Evolutionary conservation across 2,113 vertebrate species (phyloP).

Genomic region (Lates calcarifer): DNA sequence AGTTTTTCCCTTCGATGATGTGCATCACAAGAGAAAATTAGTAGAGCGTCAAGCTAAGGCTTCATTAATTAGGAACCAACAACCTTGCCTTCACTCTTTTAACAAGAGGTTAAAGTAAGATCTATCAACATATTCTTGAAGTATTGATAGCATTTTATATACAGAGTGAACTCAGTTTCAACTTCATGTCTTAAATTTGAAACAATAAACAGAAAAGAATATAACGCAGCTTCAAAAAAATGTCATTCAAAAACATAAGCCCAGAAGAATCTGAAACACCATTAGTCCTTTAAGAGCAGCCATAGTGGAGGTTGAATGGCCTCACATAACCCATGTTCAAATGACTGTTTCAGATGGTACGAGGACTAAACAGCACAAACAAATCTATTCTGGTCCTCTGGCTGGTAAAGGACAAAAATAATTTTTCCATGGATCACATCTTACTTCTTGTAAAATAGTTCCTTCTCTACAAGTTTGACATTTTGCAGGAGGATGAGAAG

Average conservation of each 20-base stretch:
- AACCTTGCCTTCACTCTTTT: too few relatives aligned
- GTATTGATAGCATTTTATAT: too few relatives aligned
- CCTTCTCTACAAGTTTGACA: background rate
- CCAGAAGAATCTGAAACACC: background rate
- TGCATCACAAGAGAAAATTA: too few relatives aligned
- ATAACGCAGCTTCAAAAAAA: background rate
- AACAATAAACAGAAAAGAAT: too few relatives aligned
- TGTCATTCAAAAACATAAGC: background rate
- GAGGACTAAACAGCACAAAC: background rate
- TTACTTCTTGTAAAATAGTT: background rate
- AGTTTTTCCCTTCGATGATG: too few relatives aligned
- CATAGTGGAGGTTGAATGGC: too few relatives aligned
- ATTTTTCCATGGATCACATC: background rate
- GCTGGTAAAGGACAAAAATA: background rate
- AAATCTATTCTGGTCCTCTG: background rate
- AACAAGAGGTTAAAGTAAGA: too few relatives aligned
- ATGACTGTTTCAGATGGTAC: too few relatives aligned
- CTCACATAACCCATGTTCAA: background rate
- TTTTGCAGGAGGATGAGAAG: background rate
- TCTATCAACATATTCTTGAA: too few relatives aligned
- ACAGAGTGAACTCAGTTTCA: background rate
- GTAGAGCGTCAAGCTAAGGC: too few relatives aligned
- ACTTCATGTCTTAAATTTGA: too few relatives aligned
- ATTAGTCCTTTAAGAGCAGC: background rate
- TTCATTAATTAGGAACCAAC: too few relatives aligned